Conservation (phyloP, 2,797 vertebrate species). For the Sciurus vulgaris region DNA sequence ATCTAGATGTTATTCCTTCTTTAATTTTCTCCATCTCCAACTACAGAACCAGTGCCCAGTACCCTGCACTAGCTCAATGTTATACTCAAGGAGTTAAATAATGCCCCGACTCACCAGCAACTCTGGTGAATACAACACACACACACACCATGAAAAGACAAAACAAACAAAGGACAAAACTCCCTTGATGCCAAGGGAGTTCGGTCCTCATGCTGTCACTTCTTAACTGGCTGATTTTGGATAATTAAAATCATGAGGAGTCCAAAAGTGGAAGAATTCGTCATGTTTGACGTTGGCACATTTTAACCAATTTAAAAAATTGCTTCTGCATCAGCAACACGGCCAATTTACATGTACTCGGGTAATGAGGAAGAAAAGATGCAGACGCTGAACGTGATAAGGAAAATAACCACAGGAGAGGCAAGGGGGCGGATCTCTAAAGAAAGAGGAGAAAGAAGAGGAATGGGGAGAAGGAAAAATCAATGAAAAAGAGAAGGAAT, state of each 20-base stretch:
- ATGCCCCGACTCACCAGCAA: not conserved
- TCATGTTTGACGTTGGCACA: constrained; percentile 83
- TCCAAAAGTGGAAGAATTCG: constrained; percentile 82
- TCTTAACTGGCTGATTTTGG: constrained; percentile 75
- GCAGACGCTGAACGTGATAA: constrained; percentile 66
- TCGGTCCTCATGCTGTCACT: constrained; percentile 60
- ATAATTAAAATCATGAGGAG: constrained; percentile 83
- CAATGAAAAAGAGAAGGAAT: not conserved
- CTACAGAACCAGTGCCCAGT: not conserved
- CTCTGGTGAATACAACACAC: not conserved
- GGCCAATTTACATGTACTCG: constrained; percentile 83
- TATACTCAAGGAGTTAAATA: constrained; percentile 48
- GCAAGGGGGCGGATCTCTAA: not conserved
- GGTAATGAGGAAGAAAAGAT: constrained; percentile 79
- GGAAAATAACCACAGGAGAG: constrained; percentile 55
- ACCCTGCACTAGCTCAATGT: not conserved
- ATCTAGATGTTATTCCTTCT: not conserved
- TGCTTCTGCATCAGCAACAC: constrained; percentile 82
- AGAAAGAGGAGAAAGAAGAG: not conserved
- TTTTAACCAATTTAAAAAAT: constrained; percentile 84
- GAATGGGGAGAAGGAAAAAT: not conserved
- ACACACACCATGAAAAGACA: not conserved
- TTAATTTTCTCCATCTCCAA: not conserved
- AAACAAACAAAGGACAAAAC: constrained; percentile 21
- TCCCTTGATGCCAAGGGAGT: constrained; percentile 52